phyloP scores from a whole-genome alignment of 2,888 invertebrate species.

The Eupeodes luniger region DNA sequence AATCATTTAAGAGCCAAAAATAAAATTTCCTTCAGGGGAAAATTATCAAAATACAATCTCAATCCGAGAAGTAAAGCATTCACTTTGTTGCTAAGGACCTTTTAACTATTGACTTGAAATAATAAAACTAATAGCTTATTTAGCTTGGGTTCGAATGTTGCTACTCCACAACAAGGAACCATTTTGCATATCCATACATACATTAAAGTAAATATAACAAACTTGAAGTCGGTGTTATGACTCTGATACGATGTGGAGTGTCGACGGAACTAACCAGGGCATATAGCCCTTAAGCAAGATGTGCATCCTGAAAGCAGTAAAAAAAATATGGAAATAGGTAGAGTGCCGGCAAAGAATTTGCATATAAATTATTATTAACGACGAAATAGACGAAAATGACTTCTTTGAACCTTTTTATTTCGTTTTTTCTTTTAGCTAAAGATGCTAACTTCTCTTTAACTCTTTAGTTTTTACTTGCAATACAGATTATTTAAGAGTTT shows the following conservation, averaged over 20 bases:
- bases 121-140: conserved; percentile 21
- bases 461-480: not conserved
- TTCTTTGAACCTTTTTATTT: conserved; percentile 63
- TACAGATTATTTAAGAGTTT: not conserved
- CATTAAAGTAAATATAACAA: conserved; percentile 29
- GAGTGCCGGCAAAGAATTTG: conserved; percentile 61
- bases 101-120: conserved; percentile 25
- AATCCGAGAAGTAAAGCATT: not conserved
- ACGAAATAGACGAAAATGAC: conserved; percentile 57
- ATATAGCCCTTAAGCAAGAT: conserved; percentile 59
- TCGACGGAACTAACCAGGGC: conserved; percentile 56
- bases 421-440: not conserved
- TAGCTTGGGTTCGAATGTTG: conserved; percentile 57
- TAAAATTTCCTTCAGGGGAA: conserved; percentile 4
- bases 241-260: conserved; percentile 11
- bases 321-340: conserved; percentile 66
- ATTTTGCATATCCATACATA: conserved; percentile 35
- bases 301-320: conserved; percentile 67
- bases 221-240: conserved; percentile 56
- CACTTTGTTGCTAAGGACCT: not conserved
- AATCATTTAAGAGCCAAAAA: not conserved
- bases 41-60: conserved; percentile 13
- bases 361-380: conserved; percentile 74
- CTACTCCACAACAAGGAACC: conserved; percentile 42
- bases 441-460: not conserved